phyloP scores from a whole-genome alignment of 2,888 invertebrate genomes.

The Athalia rosae region DNA sequence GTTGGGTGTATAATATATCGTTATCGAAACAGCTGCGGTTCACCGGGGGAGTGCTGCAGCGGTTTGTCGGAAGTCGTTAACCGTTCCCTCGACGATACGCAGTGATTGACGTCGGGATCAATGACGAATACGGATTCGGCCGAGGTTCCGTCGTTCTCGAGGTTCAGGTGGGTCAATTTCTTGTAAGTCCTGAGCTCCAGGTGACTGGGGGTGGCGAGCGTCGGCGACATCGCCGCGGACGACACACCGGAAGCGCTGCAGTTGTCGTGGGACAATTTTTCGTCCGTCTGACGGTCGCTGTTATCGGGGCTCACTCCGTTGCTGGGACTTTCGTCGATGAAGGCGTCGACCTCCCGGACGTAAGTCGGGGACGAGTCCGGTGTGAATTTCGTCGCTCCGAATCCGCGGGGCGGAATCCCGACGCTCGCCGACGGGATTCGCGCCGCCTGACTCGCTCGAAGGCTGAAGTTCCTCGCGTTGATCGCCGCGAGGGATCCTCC shows the following conservation, averaged over 20 bases:
- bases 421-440: constrained; percentile 20
- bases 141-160: constrained; percentile 52
- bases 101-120: constrained; percentile 62
- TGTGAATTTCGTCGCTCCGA: constrained; percentile 35
- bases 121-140: constrained; percentile 62
- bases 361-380: constrained; percentile 55
- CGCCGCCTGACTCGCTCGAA: neutral
- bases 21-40: neutral
- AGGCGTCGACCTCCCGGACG: constrained; percentile 51
- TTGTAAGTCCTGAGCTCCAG: constrained; percentile 56
- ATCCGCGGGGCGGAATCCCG: constrained; percentile 4
- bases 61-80: neutral
- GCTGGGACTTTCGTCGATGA: constrained; percentile 49
- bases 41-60: neutral
- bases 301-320: constrained; percentile 40
- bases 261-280: constrained; percentile 42
- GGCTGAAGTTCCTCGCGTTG: neutral
- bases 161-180: constrained; percentile 49
- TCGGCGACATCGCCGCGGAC: constrained; percentile 45
- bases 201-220: constrained; percentile 36
- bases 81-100: constrained; percentile 46
- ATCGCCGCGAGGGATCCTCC: neutral
- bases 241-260: constrained; percentile 22
- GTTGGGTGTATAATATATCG: neutral
- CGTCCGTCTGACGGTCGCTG: constrained; percentile 49